These are phyloP conservation scores for Brachionus angularis DNA, from an alignment of 1,140 invertebrate genomes.

Conservation along the genomic window DNA sequence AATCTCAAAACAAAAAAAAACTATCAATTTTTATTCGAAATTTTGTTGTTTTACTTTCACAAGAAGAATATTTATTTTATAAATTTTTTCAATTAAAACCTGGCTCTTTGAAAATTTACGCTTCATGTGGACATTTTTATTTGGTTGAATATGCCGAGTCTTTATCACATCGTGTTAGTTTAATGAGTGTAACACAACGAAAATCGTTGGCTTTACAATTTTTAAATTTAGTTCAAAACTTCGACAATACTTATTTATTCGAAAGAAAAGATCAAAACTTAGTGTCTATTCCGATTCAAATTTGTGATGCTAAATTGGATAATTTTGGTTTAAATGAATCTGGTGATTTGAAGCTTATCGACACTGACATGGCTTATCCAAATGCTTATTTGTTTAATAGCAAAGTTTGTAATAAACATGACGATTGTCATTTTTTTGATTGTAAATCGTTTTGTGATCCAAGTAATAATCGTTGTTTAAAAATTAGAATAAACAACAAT, in stretches of 20 bases:
- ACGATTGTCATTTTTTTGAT: slow-evolving; percentile 42
- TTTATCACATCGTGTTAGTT: not conserved
- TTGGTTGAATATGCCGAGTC: slow-evolving; percentile 24
- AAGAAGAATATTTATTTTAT: slow-evolving; percentile 42
- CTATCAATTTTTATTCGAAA: slow-evolving; percentile 32
- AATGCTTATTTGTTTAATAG: slow-evolving; percentile 6
- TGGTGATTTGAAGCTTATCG: slow-evolving; percentile 19
- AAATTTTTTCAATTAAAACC: slow-evolving; percentile 23
- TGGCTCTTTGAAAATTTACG: slow-evolving; percentile 22
- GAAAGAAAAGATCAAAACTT: slow-evolving; percentile 3
- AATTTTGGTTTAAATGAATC: slow-evolving; percentile 32
- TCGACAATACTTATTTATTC: slow-evolving; percentile 8
- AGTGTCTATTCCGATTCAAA: not conserved
- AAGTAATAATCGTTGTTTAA: not conserved
- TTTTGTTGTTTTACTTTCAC: slow-evolving; percentile 5
- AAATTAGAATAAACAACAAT: slow-evolving; percentile 30
- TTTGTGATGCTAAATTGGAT: slow-evolving; percentile 41
- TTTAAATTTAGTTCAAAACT: slow-evolving; percentile 1
- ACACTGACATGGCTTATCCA: slow-evolving; percentile 30
- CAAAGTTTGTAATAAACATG: slow-evolving; percentile 23
- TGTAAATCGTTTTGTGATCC: slow-evolving; percentile 29
- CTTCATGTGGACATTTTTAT: slow-evolving; percentile 39
- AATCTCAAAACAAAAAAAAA: not conserved
- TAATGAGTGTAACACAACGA: not conserved
- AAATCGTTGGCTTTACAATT: slow-evolving; percentile 12